Evolutionary conservation across 2,888 invertebrate genomes (phyloP).

Genomic region (Cinara cedri): DNA sequence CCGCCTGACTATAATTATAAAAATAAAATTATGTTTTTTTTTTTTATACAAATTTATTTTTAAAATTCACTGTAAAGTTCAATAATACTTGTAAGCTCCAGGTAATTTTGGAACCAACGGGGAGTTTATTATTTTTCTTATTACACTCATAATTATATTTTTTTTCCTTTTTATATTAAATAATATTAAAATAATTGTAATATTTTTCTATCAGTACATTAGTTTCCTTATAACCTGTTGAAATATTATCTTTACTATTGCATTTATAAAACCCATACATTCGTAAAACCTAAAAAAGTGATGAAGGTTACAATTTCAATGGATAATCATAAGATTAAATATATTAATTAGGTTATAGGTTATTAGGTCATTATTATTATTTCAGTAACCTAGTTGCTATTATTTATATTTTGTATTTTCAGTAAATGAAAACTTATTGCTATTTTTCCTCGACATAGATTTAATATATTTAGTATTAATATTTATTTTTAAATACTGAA

Average conservation of each 20-base stretch:
- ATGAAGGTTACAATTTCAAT: not conserved
- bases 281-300: not conserved
- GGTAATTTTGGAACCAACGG: slow-evolving; percentile 45
- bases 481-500: slow-evolving; percentile 32
- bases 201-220: slow-evolving; percentile 28
- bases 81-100: slow-evolving; percentile 46
- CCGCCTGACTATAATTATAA: slow-evolving; percentile 78
- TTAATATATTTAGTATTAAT: slow-evolving; percentile 37
- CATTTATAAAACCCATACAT: not conserved
- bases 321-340: slow-evolving; percentile 21
- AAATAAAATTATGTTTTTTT: slow-evolving; percentile 50
- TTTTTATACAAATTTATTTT: slow-evolving; percentile 15
- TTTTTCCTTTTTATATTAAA: slow-evolving; percentile 17
- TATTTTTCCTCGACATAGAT: slow-evolving; percentile 16
- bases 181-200: slow-evolving; percentile 15
- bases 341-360: slow-evolving; percentile 46
- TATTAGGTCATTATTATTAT: slow-evolving; percentile 38
- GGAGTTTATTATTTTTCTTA: slow-evolving; percentile 42
- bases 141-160: slow-evolving; percentile 28
- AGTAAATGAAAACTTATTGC: slow-evolving; percentile 18
- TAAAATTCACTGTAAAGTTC: slow-evolving; percentile 22
- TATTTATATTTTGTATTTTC: slow-evolving; percentile 27
- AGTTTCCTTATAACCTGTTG: not conserved
- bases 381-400: slow-evolving; percentile 32
- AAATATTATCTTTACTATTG: not conserved